A percentile compares a stretch with the other conserved stretches of the same genome.
phyloP scores from a whole-genome alignment of 2,113 vertebrate genomes.

The Ochotona princeps region DNA sequence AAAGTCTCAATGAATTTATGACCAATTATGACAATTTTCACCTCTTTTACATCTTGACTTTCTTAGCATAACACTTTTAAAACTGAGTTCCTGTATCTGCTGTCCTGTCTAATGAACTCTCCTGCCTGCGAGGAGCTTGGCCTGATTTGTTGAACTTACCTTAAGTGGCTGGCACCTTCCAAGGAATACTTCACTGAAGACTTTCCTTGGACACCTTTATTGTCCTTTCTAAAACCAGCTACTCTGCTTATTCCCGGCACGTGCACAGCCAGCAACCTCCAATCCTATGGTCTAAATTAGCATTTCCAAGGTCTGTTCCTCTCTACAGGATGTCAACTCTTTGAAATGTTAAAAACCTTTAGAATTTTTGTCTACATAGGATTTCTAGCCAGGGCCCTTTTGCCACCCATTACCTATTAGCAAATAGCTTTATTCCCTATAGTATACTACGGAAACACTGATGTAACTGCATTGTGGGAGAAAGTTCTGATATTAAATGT shows the following conservation, averaged over 20 bases:
- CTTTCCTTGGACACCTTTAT: background rate
- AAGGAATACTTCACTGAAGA: background rate
- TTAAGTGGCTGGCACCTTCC: background rate
- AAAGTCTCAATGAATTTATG: background rate
- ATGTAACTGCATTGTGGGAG: background rate
- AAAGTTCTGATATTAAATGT: slow-evolving; percentile 48
- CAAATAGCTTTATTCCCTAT: background rate
- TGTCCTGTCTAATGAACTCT: background rate
- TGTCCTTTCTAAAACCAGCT: background rate
- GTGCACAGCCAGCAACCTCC: background rate
- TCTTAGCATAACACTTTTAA: slow-evolving; percentile 28
- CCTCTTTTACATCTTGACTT: slow-evolving; percentile 25
- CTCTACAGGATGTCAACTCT: background rate
- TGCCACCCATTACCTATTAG: background rate
- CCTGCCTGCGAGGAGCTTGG: background rate
- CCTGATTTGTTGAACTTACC: background rate
- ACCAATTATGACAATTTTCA: background rate
- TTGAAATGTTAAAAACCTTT: background rate
- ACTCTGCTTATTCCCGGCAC: background rate
- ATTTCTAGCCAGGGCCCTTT: slow-evolving; percentile 20
- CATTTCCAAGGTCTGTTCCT: background rate
- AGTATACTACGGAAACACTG: background rate
- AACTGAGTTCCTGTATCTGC: background rate
- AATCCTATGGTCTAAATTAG: background rate
- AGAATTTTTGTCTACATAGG: background rate